Evolutionary conservation across 2,888 invertebrate genomes (phyloP).

Genomic region (Trichacis sp.): DNA sequence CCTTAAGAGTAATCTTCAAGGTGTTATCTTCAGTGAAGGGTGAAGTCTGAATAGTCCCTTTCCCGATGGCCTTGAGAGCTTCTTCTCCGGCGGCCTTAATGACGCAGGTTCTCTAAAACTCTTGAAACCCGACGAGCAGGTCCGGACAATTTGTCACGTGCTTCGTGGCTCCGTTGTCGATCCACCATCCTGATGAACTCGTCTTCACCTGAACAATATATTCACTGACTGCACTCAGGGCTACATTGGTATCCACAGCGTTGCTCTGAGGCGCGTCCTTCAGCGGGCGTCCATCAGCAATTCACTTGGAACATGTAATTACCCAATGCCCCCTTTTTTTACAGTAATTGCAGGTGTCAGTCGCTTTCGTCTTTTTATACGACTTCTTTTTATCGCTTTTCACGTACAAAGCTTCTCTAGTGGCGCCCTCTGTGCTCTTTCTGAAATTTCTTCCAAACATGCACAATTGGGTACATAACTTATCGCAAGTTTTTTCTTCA

Average conservation of each 20-base stretch:
- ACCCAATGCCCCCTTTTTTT: conserved; percentile 43
- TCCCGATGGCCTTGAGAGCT: conserved; percentile 34
- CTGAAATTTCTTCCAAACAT: conserved; percentile 41
- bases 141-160: conserved; percentile 48
- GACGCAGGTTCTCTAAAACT: conserved; percentile 34
- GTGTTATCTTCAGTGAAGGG: conserved; percentile 31
- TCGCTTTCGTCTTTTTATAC: conserved; percentile 19
- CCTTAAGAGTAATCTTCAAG: conserved; percentile 34
- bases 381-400: neutral
- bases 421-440: conserved; percentile 20
- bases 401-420: conserved; percentile 15
- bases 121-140: conserved; percentile 35
- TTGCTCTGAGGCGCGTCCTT: conserved; percentile 18
- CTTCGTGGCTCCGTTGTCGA: conserved; percentile 56
- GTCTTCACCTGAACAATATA: conserved; percentile 26
- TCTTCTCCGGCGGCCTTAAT: conserved; percentile 46
- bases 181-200: conserved; percentile 47
- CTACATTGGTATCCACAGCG: conserved; percentile 4
- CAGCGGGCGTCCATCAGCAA: conserved; percentile 42
- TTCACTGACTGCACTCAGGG: conserved; percentile 7
- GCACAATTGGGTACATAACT: conserved; percentile 33
- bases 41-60: conserved; percentile 35
- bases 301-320: conserved; percentile 44
- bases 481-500: conserved; percentile 37
- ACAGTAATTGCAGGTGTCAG: conserved; percentile 45